phyloP scores from a whole-genome alignment of 2,888 invertebrate species.

The Pandemis corylana region DNA sequence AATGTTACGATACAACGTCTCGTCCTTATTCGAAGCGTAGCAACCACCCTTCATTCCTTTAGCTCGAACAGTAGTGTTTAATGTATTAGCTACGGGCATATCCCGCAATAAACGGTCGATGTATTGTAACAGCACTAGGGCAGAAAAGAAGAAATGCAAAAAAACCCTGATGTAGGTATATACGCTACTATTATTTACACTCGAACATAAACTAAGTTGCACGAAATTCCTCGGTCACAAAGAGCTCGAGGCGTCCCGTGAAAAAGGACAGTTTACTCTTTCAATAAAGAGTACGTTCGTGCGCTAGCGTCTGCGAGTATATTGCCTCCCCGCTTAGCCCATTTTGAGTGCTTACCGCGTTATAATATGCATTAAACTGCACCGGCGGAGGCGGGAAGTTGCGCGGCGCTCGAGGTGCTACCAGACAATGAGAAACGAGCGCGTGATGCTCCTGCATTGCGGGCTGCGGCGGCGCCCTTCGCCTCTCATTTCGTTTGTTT shows the following conservation, averaged over 20 bases:
- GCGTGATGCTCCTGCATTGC: conserved; percentile 81
- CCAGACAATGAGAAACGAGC: conserved; percentile 82
- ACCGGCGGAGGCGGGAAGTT: conserved; percentile 68
- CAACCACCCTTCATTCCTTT: conserved; percentile 28
- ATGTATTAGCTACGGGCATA: conserved; percentile 52
- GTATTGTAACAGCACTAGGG: conserved; percentile 63
- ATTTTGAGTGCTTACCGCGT: conserved; percentile 78
- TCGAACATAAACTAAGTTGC: conserved; percentile 75
- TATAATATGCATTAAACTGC: conserved; percentile 84
- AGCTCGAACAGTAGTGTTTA: conserved; percentile 57
- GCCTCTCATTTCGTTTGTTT: conserved; percentile 76
- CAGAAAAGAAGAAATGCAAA: conserved; percentile 59
- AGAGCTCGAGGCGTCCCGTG: conserved; percentile 74
- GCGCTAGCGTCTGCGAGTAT: conserved; percentile 67
- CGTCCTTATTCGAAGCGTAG: conserved; percentile 55
- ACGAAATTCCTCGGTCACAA: conserved; percentile 72
- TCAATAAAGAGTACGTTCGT: conserved; percentile 76
- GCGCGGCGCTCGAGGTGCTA: conserved; percentile 63
- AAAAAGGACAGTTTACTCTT: conserved; percentile 83
- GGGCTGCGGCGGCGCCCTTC: conserved; percentile 54
- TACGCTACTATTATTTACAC: conserved; percentile 71
- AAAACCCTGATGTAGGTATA: conserved; percentile 70
- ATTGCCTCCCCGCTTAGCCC: conserved; percentile 75
- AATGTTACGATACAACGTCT: conserved; percentile 60
- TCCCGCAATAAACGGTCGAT: conserved; percentile 59